Base-by-base conservation (phyloP, 2,888 invertebrate species). In the Tuberolachnus salignus region DNA sequence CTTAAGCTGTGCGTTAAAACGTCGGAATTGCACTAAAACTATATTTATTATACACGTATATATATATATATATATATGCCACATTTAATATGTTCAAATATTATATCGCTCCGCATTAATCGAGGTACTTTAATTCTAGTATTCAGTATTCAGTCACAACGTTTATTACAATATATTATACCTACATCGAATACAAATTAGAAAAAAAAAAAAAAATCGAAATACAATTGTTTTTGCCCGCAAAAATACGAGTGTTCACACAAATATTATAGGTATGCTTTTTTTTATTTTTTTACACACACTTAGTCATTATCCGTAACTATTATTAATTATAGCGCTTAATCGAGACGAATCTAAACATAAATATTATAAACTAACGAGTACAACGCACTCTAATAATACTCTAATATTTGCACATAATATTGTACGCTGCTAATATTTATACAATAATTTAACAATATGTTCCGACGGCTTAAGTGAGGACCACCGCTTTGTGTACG, bases 401-500 rank as follows among this genome's bases (percentile, higher is more conserved):
- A 10, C 46, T n/a, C n/a, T n/a, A n/a, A n/a, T n/a, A n/a, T n/a
- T n/a, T n/a, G 13, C 10, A 46, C 13, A 26, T 67, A 34, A 14
- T 34, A 26, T 16, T 46, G 44, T 44, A 44, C 6, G 44, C 44
- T 10, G 13, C 42, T 57, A 55, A 10, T 21, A 70, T 4, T 23
- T 26, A 46, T 13, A 61, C 16, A 4, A 42, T 53, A 53, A 67
- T 46, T 46, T 11, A 57, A 57, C 11, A 46, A 55, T 16, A 11
- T 69, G 19, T 9, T 34, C 23, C n/a, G 23, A 42, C 42, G 42
- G 49, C 26, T n/a, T 87, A 94, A 80, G 95, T 95, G 82, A 94
- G 89, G 59, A 95, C 94, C 42, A 95, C 91, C 2, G 94, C 95
- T 85, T 94, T 92, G 86, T 93, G 92, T 80, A 94, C 92, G 85